phyloP scores from a whole-genome alignment of 2,888 invertebrate genomes.

The Nephrotoma guestfalica region DNA sequence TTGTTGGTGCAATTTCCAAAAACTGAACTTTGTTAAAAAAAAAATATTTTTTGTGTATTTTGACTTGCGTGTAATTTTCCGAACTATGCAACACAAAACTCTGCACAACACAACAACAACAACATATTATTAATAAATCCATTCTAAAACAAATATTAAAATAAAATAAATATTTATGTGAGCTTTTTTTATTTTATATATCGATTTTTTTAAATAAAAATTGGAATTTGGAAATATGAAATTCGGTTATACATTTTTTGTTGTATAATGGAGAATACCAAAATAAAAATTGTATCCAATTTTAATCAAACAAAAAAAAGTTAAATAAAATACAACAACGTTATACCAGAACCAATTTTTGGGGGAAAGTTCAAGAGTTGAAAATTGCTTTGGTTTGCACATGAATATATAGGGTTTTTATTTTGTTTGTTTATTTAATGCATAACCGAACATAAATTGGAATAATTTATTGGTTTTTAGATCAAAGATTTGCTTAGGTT shows the following conservation, averaged over 20 bases:
- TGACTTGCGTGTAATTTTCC: background rate
- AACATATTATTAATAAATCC: background rate
- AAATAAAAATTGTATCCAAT: background rate
- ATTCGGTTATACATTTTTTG: background rate
- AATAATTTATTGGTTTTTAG: background rate
- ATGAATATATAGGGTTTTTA: background rate
- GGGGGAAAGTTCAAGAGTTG: background rate
- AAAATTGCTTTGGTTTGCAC: background rate
- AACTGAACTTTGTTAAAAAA: background rate
- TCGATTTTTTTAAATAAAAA: background rate
- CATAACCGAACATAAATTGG: background rate
- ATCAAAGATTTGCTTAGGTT: background rate
- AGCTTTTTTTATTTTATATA: background rate
- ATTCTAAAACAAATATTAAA: background rate
- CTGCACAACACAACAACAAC: background rate
- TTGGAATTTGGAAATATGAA: background rate
- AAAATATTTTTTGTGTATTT: background rate
- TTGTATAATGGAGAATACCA: background rate
- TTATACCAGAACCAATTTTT: background rate
- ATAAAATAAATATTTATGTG: background rate
- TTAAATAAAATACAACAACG: background rate
- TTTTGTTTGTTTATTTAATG: background rate
- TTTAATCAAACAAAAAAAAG: background rate
- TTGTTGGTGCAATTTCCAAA: background rate
- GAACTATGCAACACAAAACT: background rate